These are phyloP conservation scores for Aporophyla lueneburgensis DNA, from an alignment of 2,888 invertebrate species.

Conservation along the genomic window DNA sequence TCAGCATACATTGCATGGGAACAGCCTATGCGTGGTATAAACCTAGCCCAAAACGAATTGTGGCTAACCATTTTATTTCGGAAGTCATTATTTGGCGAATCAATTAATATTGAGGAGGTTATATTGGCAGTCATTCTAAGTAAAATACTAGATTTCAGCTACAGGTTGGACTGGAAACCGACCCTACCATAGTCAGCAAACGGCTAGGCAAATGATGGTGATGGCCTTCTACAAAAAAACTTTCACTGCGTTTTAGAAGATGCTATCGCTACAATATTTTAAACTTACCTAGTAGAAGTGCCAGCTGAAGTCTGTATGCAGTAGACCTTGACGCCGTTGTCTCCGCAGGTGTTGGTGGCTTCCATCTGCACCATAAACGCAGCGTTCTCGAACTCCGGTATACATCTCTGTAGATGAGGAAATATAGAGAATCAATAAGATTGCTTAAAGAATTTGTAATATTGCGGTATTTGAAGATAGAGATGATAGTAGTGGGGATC, in stretches of 20 bases:
- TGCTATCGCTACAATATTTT: not conserved
- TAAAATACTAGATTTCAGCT: not conserved
- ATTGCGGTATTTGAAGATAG: not conserved
- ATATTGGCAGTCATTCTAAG: too few species aligned
- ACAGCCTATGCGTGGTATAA: not conserved
- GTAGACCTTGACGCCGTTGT: conserved; percentile 94
- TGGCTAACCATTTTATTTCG: too few species aligned
- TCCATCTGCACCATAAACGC: conserved; percentile 97
- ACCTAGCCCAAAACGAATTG: too few species aligned
- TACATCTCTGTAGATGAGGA: conserved; percentile 93
- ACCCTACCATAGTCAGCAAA: not conserved
- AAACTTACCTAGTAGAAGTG: conserved; percentile 89
- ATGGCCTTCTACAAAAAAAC: not conserved
- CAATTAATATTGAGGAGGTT: too few species aligned
- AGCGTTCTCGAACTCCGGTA: conserved; percentile 99
- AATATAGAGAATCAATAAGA: not conserved
- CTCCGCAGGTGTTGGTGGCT: conserved; percentile 99
- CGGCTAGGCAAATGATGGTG: not conserved
- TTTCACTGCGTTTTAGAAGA: not conserved
- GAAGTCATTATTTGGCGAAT: too few species aligned
- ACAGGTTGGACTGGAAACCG: not conserved
- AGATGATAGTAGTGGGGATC: not conserved
- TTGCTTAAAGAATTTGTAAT: not conserved
- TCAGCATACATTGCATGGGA: not conserved
- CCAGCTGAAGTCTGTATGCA: conserved; percentile 97